phyloP scores from a whole-genome alignment of 2,888 invertebrate genomes.

The Chirona hameri region DNA sequence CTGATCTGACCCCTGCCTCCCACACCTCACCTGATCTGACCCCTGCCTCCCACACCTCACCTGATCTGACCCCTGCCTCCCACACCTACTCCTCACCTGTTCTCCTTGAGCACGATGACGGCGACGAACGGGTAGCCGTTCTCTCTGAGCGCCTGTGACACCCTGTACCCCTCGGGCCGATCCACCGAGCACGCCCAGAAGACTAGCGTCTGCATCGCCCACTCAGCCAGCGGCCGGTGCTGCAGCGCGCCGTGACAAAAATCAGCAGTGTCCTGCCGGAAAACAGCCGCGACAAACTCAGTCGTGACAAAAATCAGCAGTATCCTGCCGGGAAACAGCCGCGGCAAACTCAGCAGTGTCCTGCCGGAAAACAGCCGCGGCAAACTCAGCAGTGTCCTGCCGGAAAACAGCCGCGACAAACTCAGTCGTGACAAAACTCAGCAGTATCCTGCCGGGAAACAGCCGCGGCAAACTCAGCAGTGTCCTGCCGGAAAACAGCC shows the following conservation, averaged over 20 bases:
- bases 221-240: slow-evolving; percentile 68
- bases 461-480: too few relatives aligned
- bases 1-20: too few relatives aligned
- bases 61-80: neutral
- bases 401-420: too few relatives aligned
- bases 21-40: neutral
- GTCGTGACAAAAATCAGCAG: too few relatives aligned
- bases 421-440: too few relatives aligned
- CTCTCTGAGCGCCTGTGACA: slow-evolving; percentile 80
- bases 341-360: too few relatives aligned
- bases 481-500: too few relatives aligned
- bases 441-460: too few relatives aligned
- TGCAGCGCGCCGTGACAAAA: slow-evolving; percentile 68
- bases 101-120: slow-evolving; percentile 81
- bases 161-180: slow-evolving; percentile 86
- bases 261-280: slow-evolving; percentile 51
- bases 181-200: slow-evolving; percentile 93
- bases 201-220: slow-evolving; percentile 62
- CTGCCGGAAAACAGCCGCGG: too few relatives aligned
- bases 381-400: too few relatives aligned
- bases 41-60: neutral
- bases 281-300: too few relatives aligned
- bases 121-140: slow-evolving; percentile 81
- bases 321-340: too few relatives aligned
- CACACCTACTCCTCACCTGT: slow-evolving; percentile 44